phyloP scores from a whole-genome alignment of 2,113 vertebrate genomes.

The Alexandromys fortis region DNA sequence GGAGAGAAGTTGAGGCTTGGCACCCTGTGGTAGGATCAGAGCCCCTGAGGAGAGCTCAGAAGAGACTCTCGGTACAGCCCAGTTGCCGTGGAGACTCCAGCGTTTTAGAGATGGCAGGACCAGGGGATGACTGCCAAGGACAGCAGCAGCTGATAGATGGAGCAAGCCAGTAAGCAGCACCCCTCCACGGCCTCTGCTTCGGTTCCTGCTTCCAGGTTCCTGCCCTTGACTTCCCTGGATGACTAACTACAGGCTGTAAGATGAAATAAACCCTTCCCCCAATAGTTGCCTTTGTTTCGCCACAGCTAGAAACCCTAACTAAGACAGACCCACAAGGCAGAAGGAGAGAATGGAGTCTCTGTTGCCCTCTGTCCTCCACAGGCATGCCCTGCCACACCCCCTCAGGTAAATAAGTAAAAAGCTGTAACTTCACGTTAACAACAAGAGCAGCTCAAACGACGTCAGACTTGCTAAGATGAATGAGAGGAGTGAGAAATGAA shows the following conservation, averaged over 20 bases:
- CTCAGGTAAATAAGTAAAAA: neutral
- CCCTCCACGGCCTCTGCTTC: neutral
- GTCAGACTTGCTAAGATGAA: neutral
- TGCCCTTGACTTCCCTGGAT: neutral
- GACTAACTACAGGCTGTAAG: neutral
- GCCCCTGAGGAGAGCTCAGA: neutral
- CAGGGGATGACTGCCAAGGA: neutral
- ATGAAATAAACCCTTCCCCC: neutral
- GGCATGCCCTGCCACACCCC: too few relatives aligned
- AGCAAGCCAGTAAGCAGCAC: neutral
- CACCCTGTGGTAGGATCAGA: neutral
- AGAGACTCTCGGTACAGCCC: neutral
- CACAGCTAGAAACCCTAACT: neutral
- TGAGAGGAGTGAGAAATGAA: neutral
- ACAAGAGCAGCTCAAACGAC: neutral
- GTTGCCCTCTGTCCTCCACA: neutral
- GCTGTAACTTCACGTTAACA: neutral
- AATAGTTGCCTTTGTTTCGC: neutral
- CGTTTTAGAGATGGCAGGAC: neutral
- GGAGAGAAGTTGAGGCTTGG: neutral
- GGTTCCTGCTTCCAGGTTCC: neutral
- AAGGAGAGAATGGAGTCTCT: neutral
- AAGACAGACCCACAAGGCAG: neutral
- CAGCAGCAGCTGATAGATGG: neutral
- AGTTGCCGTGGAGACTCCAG: neutral